These are phyloP conservation scores for Ciona savignyi DNA, from an alignment of 23 tunicate genomes.

Conservation along the genomic window DNA sequence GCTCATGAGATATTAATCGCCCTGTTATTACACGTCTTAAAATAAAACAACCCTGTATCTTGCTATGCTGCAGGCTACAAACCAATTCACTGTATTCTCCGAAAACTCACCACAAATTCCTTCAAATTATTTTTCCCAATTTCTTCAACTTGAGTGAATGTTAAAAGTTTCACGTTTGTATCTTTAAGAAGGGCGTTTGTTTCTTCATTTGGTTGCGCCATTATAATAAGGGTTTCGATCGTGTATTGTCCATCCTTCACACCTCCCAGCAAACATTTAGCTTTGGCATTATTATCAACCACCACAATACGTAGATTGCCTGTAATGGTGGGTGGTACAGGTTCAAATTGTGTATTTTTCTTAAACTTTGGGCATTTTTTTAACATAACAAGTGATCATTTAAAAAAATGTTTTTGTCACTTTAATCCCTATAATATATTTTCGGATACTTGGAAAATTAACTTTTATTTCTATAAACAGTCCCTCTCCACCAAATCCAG, in stretches of 20 bases:
- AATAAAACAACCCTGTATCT: too few species aligned
- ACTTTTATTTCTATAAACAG: neutral
- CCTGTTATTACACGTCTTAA: too few species aligned
- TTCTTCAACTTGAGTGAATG: slow-evolving; percentile 35
- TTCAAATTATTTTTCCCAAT: slow-evolving; percentile 39
- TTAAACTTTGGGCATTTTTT: too few species aligned
- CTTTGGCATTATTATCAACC: slow-evolving; percentile 53
- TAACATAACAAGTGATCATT: too few species aligned
- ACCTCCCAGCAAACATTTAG: slow-evolving; percentile 30
- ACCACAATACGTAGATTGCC: slow-evolving; percentile 53
- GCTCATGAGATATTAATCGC: too few species aligned
- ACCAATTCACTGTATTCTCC: too few species aligned
- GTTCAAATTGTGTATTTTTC: too few species aligned
- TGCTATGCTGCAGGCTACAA: too few species aligned
- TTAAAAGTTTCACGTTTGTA: slow-evolving; percentile 21
- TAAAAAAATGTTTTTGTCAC: too few species aligned
- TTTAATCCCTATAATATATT: neutral
- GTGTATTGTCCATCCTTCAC: slow-evolving; percentile 27
- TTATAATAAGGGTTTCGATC: slow-evolving; percentile 22
- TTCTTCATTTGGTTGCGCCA: slow-evolving; percentile 33
- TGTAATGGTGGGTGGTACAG: neutral
- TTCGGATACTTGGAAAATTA: neutral
- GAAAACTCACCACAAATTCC: slow-evolving; percentile 62
- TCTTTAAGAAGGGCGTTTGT: slow-evolving; percentile 15
- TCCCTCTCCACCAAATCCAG: neutral